A percentile compares a stretch with the other conserved stretches of the same genome.
Evolutionary conservation across 1,140 invertebrate genomes (phyloP).

Genomic region (Ganaspis sp.): DNA sequence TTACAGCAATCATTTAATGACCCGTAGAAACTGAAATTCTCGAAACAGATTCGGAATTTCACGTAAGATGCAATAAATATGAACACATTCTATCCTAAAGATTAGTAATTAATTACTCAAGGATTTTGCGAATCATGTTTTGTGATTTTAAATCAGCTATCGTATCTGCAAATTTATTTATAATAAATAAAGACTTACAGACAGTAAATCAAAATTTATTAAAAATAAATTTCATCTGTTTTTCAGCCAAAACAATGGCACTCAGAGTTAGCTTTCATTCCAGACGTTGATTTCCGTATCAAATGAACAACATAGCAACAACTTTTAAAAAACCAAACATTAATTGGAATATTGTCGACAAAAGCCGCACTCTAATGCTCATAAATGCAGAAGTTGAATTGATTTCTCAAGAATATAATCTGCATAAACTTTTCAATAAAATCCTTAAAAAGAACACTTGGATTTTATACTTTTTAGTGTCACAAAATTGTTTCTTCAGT

Average conservation of each 20-base stretch:
- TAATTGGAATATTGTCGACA: neutral
- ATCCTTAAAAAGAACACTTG: neutral
- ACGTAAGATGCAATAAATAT: constrained; percentile 44
- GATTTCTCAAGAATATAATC: neutral
- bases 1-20: neutral
- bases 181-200: too few relatives aligned
- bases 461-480: neutral
- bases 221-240: neutral
- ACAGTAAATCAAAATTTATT: constrained; percentile 41
- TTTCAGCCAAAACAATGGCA: constrained; percentile 37
- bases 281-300: constrained; percentile 32
- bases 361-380: neutral
- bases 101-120: constrained; percentile 17
- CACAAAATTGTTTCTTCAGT: neutral
- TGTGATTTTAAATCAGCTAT: neutral
- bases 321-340: constrained; percentile 16
- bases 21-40: neutral
- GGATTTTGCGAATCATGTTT: constrained; percentile 30
- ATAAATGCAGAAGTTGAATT: neutral
- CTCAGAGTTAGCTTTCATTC: constrained; percentile 43
- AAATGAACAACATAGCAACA: constrained; percentile 30
- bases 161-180: neutral
- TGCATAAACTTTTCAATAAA: neutral
- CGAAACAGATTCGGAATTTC: neutral
- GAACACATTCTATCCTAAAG: constrained; percentile 32